A percentile compares a stretch with the other conserved stretches of the same genome.
Conservation (phyloP, 2,113 vertebrate species). For the Alosa alosa region DNA sequence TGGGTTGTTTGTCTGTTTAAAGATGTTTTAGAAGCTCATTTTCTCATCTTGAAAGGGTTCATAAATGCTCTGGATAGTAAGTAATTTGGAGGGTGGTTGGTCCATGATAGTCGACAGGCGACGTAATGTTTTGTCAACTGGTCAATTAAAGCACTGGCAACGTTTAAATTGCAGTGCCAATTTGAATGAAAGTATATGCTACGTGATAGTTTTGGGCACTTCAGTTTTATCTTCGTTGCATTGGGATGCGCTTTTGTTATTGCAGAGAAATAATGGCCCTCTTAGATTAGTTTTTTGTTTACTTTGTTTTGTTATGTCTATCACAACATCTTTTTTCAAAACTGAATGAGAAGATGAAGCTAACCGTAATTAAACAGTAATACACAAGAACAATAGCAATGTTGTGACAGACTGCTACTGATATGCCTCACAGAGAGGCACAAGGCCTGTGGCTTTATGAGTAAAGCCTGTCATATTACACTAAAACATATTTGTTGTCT, state of each 20-base stretch:
- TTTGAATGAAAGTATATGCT: neutral
- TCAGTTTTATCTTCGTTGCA: neutral
- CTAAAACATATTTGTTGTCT: too few relatives aligned
- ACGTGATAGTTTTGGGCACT: neutral
- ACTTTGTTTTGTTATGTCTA: neutral
- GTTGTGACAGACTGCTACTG: neutral
- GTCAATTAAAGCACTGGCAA: neutral
- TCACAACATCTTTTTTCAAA: neutral
- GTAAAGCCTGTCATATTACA: too few relatives aligned
- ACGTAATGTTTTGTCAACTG: neutral
- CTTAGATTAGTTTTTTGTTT: neutral
- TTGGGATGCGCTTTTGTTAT: neutral
- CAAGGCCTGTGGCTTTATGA: neutral
- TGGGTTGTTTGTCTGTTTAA: neutral
- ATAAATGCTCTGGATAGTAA: neutral
- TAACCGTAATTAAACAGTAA: neutral
- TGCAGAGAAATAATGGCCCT: neutral
- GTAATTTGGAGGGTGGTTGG: neutral
- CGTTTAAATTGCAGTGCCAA: conserved; percentile 4
- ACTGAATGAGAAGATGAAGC: neutral
- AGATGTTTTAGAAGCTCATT: neutral
- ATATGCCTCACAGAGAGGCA: neutral
- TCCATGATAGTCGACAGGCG: neutral
- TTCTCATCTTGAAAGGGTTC: neutral
- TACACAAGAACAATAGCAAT: neutral